A percentile compares a stretch with the other conserved stretches of the same genome.
Conservation (phyloP, 2,113 vertebrate species). For the Myxocyprinus asiaticus region DNA sequence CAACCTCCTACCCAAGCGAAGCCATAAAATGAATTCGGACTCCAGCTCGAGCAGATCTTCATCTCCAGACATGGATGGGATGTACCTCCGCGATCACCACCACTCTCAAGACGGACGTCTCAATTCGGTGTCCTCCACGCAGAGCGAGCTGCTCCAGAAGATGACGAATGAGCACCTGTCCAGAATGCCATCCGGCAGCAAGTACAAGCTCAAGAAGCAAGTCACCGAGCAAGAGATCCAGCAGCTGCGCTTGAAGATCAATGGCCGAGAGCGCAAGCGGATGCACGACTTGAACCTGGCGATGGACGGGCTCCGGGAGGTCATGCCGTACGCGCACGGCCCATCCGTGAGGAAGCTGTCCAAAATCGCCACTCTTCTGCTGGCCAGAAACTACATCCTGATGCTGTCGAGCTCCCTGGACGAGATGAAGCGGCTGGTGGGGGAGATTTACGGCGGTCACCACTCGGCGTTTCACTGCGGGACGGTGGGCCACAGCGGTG, state of each 20-base stretch:
- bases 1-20: slow-evolving; percentile 75
- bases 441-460: slow-evolving; percentile 97
- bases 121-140: slow-evolving; percentile 91
- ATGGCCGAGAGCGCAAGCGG: slow-evolving; percentile 93
- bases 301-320: slow-evolving; percentile 97
- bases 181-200: slow-evolving; percentile 79
- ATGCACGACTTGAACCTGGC: slow-evolving; percentile 99
- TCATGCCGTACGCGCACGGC: slow-evolving; percentile 99
- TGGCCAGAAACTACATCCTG: slow-evolving; percentile 98
- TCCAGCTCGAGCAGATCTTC: slow-evolving; percentile 98
- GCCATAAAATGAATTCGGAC: slow-evolving; percentile 97
- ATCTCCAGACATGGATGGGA: slow-evolving; percentile 94
- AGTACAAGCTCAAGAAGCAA: slow-evolving; percentile 97
- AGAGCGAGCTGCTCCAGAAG: slow-evolving; percentile 86
- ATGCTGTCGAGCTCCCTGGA: slow-evolving; percentile 98
- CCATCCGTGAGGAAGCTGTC: slow-evolving; percentile 98
- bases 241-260: slow-evolving; percentile 94
- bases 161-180: slow-evolving; percentile 80
- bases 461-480: slow-evolving; percentile 97
- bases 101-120: slow-evolving; percentile 79
- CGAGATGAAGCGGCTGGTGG: slow-evolving; percentile 98
- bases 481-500: slow-evolving; percentile 80
- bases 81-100: slow-evolving; percentile 72
- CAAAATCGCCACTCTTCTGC: slow-evolving; percentile 96
- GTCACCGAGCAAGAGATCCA: slow-evolving; percentile 94